Percentiles rank a stretch among this genome's conserved stretches.
Conservation (phyloP, 2,113 vertebrate genomes). For the Rhinoderma darwinii region DNA sequence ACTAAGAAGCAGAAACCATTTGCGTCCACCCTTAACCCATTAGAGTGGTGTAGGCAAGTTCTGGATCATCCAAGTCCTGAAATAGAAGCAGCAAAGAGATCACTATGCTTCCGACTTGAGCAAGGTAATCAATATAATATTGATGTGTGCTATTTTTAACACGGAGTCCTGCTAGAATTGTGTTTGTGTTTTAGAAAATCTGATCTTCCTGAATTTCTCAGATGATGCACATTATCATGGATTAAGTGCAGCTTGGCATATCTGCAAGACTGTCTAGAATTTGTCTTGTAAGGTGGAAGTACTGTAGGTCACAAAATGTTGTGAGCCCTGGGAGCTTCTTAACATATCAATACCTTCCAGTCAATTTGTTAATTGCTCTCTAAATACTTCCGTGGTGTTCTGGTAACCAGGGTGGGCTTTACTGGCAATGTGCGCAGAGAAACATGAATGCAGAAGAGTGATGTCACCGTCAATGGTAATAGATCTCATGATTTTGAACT, state of each 20-base stretch:
- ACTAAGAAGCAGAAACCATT: conserved; percentile 74
- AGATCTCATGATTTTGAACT: background rate
- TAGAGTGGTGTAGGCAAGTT: conserved; percentile 93
- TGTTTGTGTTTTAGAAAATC: background rate
- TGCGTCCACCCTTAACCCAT: conserved; percentile 79
- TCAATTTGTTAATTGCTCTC: background rate
- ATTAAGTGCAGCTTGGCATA: background rate
- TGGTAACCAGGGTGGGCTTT: background rate
- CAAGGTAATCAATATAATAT: conserved; percentile 82
- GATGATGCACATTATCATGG: background rate
- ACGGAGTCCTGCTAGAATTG: background rate
- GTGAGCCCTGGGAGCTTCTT: background rate
- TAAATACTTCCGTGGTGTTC: background rate
- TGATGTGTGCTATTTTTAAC: background rate
- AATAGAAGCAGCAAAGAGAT: conserved; percentile 90
- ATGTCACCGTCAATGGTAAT: background rate
- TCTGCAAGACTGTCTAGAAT: background rate
- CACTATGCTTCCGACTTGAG: conserved; percentile 90
- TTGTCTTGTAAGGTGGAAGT: background rate
- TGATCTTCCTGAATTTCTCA: background rate
- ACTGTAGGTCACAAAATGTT: background rate
- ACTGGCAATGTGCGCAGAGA: background rate
- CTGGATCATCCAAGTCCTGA: conserved; percentile 93
- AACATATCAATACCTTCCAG: background rate
- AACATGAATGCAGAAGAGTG: background rate